Conservation (phyloP, 2,113 vertebrate genomes). For the Podocnemis expansa region DNA sequence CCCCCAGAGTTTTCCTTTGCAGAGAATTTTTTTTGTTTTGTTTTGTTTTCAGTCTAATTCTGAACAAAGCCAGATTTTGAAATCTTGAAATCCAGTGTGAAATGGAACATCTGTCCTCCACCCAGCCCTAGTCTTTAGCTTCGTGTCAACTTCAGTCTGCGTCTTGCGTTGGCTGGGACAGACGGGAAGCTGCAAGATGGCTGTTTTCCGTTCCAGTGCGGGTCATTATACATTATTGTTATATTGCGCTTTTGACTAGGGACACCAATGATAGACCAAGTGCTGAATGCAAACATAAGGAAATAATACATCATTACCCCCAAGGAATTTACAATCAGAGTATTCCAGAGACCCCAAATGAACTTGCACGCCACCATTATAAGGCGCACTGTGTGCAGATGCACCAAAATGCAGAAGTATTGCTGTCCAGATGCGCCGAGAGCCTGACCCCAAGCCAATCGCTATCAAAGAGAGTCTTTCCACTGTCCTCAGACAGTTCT, state of each 20-base stretch:
- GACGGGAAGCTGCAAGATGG: not conserved
- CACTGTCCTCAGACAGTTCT: accelerated
- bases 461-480: not conserved
- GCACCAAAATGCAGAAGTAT: accelerated
- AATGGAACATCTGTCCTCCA: not conserved
- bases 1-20: not conserved
- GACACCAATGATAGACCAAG: not conserved
- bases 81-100: not conserved
- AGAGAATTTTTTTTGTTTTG: not conserved
- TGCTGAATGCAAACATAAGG: not conserved
- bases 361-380: accelerated
- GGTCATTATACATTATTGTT: accelerated
- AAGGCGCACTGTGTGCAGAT: accelerated
- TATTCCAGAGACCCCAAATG: not conserved
- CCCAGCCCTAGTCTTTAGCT: not conserved
- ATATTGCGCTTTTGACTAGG: not conserved
- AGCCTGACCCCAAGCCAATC: not conserved
- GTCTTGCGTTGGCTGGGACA: accelerated
- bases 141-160: not conserved
- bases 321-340: not conserved
- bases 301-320: not conserved
- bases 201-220: not conserved
- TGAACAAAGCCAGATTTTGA: not conserved
- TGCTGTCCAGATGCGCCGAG: accelerated
- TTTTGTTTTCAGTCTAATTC: not conserved